phyloP scores from a whole-genome alignment of 2,888 invertebrate genomes.

The Pomacea canaliculata region DNA sequence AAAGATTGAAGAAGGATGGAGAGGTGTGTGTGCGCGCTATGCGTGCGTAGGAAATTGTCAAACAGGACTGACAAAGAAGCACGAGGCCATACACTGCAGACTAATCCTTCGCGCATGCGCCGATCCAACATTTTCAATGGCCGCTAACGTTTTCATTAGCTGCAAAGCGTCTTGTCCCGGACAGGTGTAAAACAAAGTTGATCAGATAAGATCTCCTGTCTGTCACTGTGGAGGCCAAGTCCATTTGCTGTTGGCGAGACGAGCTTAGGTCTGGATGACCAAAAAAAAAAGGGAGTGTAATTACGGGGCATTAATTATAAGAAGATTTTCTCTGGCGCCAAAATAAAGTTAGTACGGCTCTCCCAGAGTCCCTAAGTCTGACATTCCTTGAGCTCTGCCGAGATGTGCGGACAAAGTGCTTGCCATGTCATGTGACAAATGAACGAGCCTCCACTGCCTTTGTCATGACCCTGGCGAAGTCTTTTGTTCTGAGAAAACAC shows the following conservation, averaged over 20 bases:
- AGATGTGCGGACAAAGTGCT: too few species aligned
- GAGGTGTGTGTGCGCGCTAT: too few species aligned
- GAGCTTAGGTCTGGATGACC: neutral
- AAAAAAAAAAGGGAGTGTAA: too few species aligned
- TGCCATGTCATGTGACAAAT: too few species aligned
- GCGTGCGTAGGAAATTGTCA: neutral
- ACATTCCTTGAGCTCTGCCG: too few species aligned
- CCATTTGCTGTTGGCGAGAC: neutral
- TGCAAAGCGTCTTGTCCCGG: slow-evolving; percentile 2
- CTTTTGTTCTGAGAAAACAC: too few species aligned
- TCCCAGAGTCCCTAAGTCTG: neutral
- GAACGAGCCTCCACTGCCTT: too few species aligned
- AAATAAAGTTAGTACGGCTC: neutral
- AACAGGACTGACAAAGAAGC: neutral
- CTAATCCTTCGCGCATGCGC: neutral
- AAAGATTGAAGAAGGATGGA: too few species aligned
- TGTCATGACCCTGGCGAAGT: too few species aligned
- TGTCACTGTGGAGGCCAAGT: too few species aligned
- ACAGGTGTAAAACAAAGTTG: too few species aligned
- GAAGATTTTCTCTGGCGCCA: neutral
- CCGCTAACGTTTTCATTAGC: neutral
- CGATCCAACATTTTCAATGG: slow-evolving; percentile 1
- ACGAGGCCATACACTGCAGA: neutral
- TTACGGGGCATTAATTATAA: neutral
- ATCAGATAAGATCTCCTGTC: too few species aligned